Evolutionary conservation across 64 coral and sea anemone genomes (phyloP), one percentile per base, ranked within the genome.

Genomic region (Dendrophyllia cribrosa): DNA sequence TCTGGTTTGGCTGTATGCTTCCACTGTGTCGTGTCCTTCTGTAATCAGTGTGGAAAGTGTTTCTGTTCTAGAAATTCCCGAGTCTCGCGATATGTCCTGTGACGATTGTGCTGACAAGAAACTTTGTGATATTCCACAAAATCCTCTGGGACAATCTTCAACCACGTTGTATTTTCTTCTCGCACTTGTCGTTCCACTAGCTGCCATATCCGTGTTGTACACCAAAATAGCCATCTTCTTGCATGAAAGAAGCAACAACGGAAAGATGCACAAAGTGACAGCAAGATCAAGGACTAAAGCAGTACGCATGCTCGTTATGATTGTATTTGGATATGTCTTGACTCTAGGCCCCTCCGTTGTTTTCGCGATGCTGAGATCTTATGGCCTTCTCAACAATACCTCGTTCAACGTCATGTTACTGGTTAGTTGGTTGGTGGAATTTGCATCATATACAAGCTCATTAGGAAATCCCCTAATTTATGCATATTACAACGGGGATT

Each of bases 81-180:
- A 91, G 58, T 65, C 45, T 58, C 23, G 60, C 6, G 69, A 46
- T 14, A 68, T 73, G 20, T 58, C 62, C 47, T 19, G 34, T 9
- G 20, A 20, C 14, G 64, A 56, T 6, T 58, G 46, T 3, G 50
- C n/a, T 15, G 50, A 76, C 12, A 21, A 49, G n/a, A 64, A 50
- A 21, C 23, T 92, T 44, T 92, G 90, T 21, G 90, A 92, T 24
- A 34, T 92, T 56, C 59, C 70, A 4, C 81, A 72, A 1, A 21
- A 70, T n/a, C 65, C 51, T 68, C 59, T 34, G 4, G 72, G 81
- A 25, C 90, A 66, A 48, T 76, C 74, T 17, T 74, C 90, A 20
- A 86, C 81, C 19, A 92, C 90, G 23, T 9, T 92, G 82, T 92
- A 92, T 77, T 92, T 92, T 51, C 44, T 93, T 11, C 62, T 87